Evolutionary conservation across 2,888 invertebrate species (phyloP).

Genomic region (Hololepta plana): DNA sequence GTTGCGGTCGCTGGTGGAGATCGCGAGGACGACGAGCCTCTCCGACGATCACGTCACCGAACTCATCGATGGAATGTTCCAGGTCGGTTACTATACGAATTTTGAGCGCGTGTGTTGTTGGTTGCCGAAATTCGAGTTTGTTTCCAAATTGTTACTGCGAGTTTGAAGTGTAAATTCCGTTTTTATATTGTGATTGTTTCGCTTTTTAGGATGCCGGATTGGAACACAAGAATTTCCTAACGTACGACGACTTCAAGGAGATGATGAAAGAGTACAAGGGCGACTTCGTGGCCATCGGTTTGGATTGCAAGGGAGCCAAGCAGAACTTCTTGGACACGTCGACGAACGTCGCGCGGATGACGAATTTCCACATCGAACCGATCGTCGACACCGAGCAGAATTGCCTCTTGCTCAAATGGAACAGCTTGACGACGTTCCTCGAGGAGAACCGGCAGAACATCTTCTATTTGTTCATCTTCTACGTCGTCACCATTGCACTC

Average conservation of each 20-base stretch:
- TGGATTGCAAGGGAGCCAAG: constrained; percentile 89
- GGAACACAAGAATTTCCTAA: constrained; percentile 76
- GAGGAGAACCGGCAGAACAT: constrained; percentile 95
- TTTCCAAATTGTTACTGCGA: too few relatives aligned
- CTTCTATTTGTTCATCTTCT: constrained; percentile 86
- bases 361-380: constrained; percentile 80
- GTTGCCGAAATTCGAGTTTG: too few relatives aligned
- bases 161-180: too few relatives aligned
- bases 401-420: constrained; percentile 65
- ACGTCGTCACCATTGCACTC: constrained; percentile 82
- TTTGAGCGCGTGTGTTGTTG: too few relatives aligned
- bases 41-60: constrained; percentile 83
- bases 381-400: constrained; percentile 49
- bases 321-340: constrained; percentile 90
- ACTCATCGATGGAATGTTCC: constrained; percentile 87
- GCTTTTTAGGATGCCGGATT: constrained; percentile 60
- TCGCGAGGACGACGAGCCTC: constrained; percentile 78
- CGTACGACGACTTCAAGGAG: constrained; percentile 79
- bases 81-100: too few relatives aligned
- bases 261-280: constrained; percentile 97
- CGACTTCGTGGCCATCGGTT: constrained; percentile 83
- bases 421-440: constrained; percentile 73
- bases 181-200: constrained; percentile 1
- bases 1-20: constrained; percentile 81
- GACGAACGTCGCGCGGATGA: constrained; percentile 85